A percentile compares a stretch with the other conserved stretches of the same genome.
Evolutionary conservation across 2,888 invertebrate species (phyloP).

Genomic region (Lithophane ornitopus): DNA sequence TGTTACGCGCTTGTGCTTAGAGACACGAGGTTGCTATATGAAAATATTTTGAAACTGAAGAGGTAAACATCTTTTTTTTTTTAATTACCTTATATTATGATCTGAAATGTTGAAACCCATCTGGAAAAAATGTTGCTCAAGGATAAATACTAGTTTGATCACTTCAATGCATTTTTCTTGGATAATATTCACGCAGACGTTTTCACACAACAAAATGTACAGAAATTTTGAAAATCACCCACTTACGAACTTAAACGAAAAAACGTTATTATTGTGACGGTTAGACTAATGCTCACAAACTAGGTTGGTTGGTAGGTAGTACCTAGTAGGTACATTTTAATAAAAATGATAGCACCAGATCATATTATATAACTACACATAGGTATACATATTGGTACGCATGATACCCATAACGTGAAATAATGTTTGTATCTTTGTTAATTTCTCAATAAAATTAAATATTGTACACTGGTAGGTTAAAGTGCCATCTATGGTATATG

Average conservation of each 20-base stretch:
- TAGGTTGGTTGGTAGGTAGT: background rate
- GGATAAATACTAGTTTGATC: too few species aligned
- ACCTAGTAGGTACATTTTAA: background rate
- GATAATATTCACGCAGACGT: too few species aligned
- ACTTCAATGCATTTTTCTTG: too few species aligned
- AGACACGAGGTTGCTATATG: too few species aligned
- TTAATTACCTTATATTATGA: too few species aligned
- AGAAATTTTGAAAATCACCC: too few species aligned
- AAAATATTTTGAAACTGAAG: too few species aligned
- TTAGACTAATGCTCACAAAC: background rate
- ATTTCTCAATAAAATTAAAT: background rate
- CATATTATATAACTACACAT: background rate
- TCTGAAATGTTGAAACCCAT: too few species aligned
- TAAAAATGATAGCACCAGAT: background rate
- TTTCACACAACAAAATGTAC: too few species aligned
- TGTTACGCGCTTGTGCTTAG: too few species aligned
- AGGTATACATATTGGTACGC: background rate
- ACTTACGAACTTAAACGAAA: background rate
- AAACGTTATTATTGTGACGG: background rate
- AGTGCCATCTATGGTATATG: slow-evolving; percentile 29
- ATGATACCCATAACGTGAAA: background rate
- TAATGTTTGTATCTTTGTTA: background rate
- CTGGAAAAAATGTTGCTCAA: too few species aligned
- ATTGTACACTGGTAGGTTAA: background rate
- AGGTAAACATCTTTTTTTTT: too few species aligned